phyloP scores from a whole-genome alignment of 2,797 vertebrate species.

The Luscinia luscinia region DNA sequence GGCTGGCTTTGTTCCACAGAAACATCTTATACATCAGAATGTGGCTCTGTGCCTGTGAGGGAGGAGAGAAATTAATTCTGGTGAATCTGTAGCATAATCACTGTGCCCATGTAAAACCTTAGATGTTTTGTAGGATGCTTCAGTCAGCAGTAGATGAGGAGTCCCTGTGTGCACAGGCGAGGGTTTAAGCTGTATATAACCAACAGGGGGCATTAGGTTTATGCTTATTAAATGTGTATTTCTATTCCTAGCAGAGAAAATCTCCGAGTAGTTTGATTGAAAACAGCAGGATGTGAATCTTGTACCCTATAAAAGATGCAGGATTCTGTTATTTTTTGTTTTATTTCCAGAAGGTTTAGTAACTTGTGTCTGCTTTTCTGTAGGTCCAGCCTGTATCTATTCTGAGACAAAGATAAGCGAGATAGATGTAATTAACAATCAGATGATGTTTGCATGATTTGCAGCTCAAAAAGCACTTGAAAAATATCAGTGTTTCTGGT shows the following conservation, averaged over 20 bases:
- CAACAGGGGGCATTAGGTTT: constrained; percentile 69
- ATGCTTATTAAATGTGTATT: constrained; percentile 40
- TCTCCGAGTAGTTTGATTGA: not conserved
- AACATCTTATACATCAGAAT: fast-evolving
- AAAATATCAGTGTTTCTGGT: not conserved
- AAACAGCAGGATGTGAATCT: constrained; percentile 22
- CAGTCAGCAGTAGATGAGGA: not conserved
- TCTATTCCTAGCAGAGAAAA: not conserved
- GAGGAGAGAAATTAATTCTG: not conserved
- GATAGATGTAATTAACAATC: constrained; percentile 14
- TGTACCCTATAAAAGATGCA: not conserved
- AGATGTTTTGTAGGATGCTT: not conserved
- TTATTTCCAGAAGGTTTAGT: not conserved
- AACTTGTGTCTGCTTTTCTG: not conserved
- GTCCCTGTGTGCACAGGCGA: not conserved
- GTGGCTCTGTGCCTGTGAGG: not conserved
- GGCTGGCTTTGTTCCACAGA: not conserved
- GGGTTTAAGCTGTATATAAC: not conserved
- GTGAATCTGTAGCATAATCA: not conserved
- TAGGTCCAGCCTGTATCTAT: not conserved
- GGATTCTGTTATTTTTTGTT: not conserved
- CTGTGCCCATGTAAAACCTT: not conserved
- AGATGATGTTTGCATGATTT: not conserved
- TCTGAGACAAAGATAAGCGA: not conserved
- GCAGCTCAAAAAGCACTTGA: constrained; percentile 20